Percentiles rank a stretch among this genome's conserved stretches.
phyloP scores from a whole-genome alignment of 1,140 invertebrate genomes.

The Lasioglossum baleicum region DNA sequence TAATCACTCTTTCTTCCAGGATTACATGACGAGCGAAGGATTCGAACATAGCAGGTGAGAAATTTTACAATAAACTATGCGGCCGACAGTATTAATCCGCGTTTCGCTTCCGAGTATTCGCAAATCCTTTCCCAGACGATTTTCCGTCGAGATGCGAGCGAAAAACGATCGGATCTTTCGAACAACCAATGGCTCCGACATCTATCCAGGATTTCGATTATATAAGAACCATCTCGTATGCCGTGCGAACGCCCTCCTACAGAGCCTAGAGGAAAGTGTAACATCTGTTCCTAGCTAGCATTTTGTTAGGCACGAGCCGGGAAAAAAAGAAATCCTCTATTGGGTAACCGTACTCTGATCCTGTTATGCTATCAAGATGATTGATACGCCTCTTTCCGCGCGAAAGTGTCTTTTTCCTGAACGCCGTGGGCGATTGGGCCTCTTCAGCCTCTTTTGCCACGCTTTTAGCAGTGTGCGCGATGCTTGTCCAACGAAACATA shows the following conservation, averaged over 20 bases:
- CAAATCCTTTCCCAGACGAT: not conserved
- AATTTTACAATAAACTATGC: no score
- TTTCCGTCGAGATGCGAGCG: slow-evolving; percentile 21
- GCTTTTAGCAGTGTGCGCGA: no score
- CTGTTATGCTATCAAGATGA: not conserved
- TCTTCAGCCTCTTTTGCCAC: no score
- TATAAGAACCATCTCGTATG: not conserved
- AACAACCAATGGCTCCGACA: not conserved
- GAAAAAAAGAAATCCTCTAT: not conserved
- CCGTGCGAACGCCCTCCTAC: slow-evolving; percentile 28
- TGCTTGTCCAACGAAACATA: no score
- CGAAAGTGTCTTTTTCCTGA: no score
- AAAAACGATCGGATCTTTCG: slow-evolving; percentile 4
- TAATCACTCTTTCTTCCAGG: no score
- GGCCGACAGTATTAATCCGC: slow-evolving; percentile 23
- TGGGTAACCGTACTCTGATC: not conserved
- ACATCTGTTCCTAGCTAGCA: not conserved
- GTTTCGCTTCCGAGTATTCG: slow-evolving; percentile 16
- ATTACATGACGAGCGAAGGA: no score
- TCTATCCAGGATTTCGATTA: not conserved
- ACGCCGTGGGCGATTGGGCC: no score
- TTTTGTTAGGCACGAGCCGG: slow-evolving; percentile 1
- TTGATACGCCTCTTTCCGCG: not conserved
- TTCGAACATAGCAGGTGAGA: no score
- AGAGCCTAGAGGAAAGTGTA: slow-evolving; percentile 21